phyloP scores from a whole-genome alignment of 2,888 invertebrate genomes.

The Mechanitis messenoides region DNA sequence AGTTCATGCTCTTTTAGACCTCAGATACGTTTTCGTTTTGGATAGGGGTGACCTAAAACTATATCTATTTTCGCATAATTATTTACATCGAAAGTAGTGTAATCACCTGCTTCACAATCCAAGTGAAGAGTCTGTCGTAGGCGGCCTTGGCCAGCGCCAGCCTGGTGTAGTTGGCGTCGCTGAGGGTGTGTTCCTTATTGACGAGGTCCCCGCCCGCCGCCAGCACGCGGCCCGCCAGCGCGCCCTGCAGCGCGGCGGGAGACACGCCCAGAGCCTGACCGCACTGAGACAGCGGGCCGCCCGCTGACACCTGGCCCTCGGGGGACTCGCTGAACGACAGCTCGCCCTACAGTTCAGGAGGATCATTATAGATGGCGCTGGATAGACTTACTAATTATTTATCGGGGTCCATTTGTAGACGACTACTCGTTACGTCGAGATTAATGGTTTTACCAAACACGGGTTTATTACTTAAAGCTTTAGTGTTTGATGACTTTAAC shows the following conservation, averaged over 20 bases:
- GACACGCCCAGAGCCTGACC: conserved; percentile 76
- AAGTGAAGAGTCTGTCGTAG: conserved; percentile 95
- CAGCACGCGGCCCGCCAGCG: conserved; percentile 91
- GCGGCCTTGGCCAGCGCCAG: conserved; percentile 97
- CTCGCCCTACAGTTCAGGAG: conserved; percentile 61
- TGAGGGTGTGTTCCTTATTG: conserved; percentile 89
- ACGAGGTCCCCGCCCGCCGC: conserved; percentile 87
- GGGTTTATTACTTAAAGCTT: no score
- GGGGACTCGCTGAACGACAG: conserved; percentile 76
- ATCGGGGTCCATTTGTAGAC: no score
- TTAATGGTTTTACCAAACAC: no score
- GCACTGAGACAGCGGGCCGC: conserved; percentile 68
- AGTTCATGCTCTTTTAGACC: no score
- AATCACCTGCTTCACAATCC: conserved; percentile 87
- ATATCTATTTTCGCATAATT: no score
- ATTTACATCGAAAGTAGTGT: neutral
- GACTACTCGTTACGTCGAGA: no score
- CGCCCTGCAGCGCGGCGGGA: conserved; percentile 80
- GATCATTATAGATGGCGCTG: no score
- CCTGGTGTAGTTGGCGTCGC: conserved; percentile 90
- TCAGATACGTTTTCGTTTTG: no score
- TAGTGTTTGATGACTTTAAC: no score
- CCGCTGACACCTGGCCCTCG: conserved; percentile 77
- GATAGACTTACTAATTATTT: no score
- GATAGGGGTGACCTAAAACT: no score